These are phyloP conservation scores for Bhutanitis thaidina DNA, from an alignment of 2,888 invertebrate species.

Conservation along the genomic window DNA sequence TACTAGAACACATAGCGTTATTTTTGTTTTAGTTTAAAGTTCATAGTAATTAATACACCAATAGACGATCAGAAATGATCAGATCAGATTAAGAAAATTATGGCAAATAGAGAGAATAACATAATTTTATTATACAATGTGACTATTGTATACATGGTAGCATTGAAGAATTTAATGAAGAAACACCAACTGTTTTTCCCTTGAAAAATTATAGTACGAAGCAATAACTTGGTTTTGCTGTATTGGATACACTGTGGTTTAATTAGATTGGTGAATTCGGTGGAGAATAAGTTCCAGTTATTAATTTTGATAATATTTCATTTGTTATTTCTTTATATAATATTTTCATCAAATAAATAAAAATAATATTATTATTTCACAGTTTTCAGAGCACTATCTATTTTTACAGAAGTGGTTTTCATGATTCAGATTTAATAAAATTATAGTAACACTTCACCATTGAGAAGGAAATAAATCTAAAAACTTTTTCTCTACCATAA, in stretches of 20 bases:
- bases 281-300: background rate
- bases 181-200: background rate
- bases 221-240: background rate
- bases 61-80: no score
- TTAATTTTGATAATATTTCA: no score
- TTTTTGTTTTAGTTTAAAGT: no score
- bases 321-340: no score
- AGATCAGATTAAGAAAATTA: background rate
- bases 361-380: no score
- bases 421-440: no score
- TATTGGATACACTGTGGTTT: background rate
- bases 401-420: no score
- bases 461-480: no score
- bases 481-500: slow-evolving; percentile 4
- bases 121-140: background rate
- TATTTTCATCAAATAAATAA: no score
- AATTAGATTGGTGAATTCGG: background rate
- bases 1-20: slow-evolving; percentile 20
- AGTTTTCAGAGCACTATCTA: no score
- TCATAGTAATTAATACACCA: no score
- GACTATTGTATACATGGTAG: background rate
- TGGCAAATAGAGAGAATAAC: slow-evolving; percentile 10
- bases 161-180: slow-evolving; percentile 2
- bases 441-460: no score
- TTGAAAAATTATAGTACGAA: background rate